These are phyloP conservation scores for Formicarius rufipectus DNA, from an alignment of 2,113 vertebrate genomes.

Conservation along the genomic window DNA sequence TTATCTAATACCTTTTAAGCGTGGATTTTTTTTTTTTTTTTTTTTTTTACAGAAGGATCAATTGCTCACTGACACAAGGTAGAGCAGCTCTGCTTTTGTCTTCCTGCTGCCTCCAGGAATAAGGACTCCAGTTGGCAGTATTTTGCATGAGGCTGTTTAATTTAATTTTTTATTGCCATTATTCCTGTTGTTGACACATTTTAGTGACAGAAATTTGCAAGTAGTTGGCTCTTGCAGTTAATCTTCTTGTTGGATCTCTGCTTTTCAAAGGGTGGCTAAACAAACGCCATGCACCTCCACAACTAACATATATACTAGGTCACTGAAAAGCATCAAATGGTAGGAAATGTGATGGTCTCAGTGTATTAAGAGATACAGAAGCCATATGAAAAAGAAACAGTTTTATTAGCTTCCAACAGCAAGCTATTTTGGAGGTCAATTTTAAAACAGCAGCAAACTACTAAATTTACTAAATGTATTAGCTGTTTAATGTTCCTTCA, in stretches of 20 bases:
- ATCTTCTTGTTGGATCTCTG: not conserved
- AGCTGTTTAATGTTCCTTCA: not conserved
- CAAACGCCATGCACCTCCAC: not conserved
- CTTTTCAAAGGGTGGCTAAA: not conserved
- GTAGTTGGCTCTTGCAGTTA: not conserved
- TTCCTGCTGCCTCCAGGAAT: not conserved
- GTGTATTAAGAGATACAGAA: not conserved
- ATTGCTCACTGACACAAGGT: conserved; percentile 37
- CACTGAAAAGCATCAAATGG: not conserved
- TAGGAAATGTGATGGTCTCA: not conserved
- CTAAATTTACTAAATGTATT: not conserved
- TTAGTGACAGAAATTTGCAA: not conserved
- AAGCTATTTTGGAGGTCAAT: not conserved
- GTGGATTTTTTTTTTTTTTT: not conserved
- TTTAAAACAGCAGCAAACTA: not conserved
- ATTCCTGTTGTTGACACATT: not conserved
- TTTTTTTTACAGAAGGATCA: not conserved
- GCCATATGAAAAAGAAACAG: not conserved
- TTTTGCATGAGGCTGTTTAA: not conserved
- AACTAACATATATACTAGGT: not conserved
- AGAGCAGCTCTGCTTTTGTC: conserved; percentile 40
- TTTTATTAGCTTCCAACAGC: not conserved
- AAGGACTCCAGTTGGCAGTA: conserved; percentile 1
- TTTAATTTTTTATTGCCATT: conserved; percentile 10
- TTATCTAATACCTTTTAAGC: conserved; percentile 60